Conservation (phyloP, 1,140 invertebrate species). For the Kradibia gibbosae region DNA sequence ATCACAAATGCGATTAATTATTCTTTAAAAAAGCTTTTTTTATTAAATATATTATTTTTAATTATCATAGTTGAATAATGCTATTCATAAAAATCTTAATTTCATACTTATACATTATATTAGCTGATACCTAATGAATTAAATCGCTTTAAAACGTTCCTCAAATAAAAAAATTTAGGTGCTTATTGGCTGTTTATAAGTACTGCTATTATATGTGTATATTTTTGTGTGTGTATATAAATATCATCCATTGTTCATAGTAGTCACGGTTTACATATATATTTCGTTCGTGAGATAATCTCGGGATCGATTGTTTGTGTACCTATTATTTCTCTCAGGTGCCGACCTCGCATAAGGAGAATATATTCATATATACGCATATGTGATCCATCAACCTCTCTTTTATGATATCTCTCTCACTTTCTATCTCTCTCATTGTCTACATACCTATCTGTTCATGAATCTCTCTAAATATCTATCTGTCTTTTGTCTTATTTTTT, state of each 20-base stretch:
- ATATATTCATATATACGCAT: conserved; percentile 33
- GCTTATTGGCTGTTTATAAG: background rate
- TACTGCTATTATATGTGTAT: background rate
- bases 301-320: conserved; percentile 22
- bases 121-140: background rate
- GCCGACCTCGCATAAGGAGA: conserved; percentile 24
- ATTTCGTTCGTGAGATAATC: conserved; percentile 22
- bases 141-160: background rate
- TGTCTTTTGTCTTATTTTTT: too few species aligned
- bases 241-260: conserved; percentile 33
- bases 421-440: background rate
- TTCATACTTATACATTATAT: background rate
- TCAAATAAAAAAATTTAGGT: conserved; percentile 15
- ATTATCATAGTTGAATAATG: too few species aligned
- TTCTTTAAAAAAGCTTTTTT: too few species aligned
- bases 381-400: background rate
- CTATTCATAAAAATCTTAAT: too few species aligned
- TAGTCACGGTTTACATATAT: background rate
- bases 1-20: too few species aligned
- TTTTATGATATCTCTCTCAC: background rate
- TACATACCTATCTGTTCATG: background rate
- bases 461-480: too few species aligned
- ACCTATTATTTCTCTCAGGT: conserved; percentile 40
- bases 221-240: too few species aligned
- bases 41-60: too few species aligned